Conservation (phyloP, 2,888 invertebrate genomes). For the Holacanthella duospinosa region DNA sequence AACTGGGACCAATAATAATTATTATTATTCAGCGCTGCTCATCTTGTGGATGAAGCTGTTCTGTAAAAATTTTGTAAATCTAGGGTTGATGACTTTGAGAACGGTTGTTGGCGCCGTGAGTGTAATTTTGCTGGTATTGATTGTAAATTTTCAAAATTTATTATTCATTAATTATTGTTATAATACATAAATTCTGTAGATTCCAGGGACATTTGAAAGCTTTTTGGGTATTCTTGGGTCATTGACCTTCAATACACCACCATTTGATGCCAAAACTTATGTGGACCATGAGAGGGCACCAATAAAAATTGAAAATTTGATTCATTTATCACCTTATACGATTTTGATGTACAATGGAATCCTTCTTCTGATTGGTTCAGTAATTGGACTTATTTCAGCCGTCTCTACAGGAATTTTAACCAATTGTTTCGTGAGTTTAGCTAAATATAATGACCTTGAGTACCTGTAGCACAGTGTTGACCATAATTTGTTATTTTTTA, state of each 20-base stretch:
- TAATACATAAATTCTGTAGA: neutral
- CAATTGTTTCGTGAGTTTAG: too few species aligned
- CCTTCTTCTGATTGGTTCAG: neutral
- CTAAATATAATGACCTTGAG: too few species aligned
- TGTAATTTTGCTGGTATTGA: neutral
- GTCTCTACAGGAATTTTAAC: too few species aligned
- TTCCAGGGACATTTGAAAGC: neutral
- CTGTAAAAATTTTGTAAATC: too few species aligned
- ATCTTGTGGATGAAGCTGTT: too few species aligned
- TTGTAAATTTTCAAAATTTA: neutral
- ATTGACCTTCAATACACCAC: slow-evolving; percentile 1
- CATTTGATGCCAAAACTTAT: neutral
- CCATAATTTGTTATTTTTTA: neutral
- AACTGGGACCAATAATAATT: too few species aligned
- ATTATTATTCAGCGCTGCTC: too few species aligned
- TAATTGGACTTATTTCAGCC: neutral
- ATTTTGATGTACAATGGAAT: neutral
- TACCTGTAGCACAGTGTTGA: too few species aligned
- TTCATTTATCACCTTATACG: neutral
- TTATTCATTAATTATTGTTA: neutral
- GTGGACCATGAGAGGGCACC: neutral
- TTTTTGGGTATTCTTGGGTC: neutral
- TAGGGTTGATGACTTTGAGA: too few species aligned
- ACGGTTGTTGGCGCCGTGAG: neutral
- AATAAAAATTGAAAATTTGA: neutral